Evolutionary conservation across 1,140 invertebrate genomes (phyloP).

Genomic region (Babylonia areolata): DNA sequence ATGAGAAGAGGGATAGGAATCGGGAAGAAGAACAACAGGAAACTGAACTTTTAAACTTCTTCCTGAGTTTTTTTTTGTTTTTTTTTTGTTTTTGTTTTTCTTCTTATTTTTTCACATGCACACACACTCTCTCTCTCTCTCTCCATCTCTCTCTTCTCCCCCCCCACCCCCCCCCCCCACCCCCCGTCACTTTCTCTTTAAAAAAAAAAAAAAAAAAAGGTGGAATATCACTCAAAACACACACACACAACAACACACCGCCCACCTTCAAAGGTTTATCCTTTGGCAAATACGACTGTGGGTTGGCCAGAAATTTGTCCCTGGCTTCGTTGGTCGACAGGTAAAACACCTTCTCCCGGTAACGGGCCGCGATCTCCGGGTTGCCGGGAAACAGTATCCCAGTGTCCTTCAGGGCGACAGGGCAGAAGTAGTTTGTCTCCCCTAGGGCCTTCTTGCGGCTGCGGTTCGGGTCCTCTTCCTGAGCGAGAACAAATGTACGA

Average conservation of each 20-base stretch:
- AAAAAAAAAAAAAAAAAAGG: not conserved
- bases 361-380: conserved; percentile 73
- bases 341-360: conserved; percentile 74
- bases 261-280: conserved; percentile 66
- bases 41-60: too few relatives aligned
- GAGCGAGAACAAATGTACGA: not conserved
- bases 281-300: conserved; percentile 67
- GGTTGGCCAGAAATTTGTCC: conserved; percentile 71
- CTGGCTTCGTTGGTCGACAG: conserved; percentile 69
- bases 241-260: not conserved
- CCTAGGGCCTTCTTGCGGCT: conserved; percentile 74
- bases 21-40: too few relatives aligned
- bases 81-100: too few relatives aligned
- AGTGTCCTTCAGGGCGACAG: conserved; percentile 72
- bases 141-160: not conserved
- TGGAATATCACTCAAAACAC: not conserved
- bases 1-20: too few relatives aligned
- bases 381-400: conserved; percentile 73
- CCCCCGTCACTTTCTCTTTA: not conserved
- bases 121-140: not conserved
- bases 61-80: too few relatives aligned
- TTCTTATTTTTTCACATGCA: too few relatives aligned
- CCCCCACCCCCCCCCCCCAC: too few relatives aligned
- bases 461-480: conserved; percentile 74
- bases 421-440: conserved; percentile 75